These are phyloP conservation scores for Hermatobates lingyangjiaoensis DNA, from an alignment of 1,140 invertebrate genomes.

Conservation along the genomic window DNA sequence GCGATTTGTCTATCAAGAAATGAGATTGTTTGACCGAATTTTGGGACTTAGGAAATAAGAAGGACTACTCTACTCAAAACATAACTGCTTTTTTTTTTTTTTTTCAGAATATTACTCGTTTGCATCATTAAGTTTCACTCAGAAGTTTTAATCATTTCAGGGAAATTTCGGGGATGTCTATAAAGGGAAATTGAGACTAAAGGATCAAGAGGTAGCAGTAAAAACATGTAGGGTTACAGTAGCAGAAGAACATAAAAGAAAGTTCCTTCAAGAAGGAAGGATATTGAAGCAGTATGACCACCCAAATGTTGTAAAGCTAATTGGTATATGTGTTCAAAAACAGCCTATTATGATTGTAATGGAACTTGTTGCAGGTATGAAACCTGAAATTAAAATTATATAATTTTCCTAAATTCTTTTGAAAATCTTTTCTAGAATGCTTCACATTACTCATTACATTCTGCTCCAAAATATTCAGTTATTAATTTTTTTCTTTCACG, in stretches of 20 bases:
- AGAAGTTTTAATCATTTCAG: constrained; percentile 31
- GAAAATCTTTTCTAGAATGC: no score
- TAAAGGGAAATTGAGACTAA: constrained; percentile 65
- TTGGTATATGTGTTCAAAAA: constrained; percentile 93
- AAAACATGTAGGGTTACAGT: constrained; percentile 88
- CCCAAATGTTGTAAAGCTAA: constrained; percentile 88
- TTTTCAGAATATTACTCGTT: background rate
- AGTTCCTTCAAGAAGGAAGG: constrained; percentile 86
- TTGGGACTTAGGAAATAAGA: no score
- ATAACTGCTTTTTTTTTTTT: background rate
- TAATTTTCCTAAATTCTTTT: background rate
- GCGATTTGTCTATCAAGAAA: no score
- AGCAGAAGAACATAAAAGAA: constrained; percentile 88
- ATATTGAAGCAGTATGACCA: constrained; percentile 95
- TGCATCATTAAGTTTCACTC: background rate
- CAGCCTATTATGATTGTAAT: constrained; percentile 98
- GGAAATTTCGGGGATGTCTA: constrained; percentile 97
- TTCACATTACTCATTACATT: no score
- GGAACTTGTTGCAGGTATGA: constrained; percentile 79
- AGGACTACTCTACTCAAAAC: no score
- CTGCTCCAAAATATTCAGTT: no score
- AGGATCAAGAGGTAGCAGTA: constrained; percentile 73
- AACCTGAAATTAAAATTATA: no score
- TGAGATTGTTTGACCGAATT: no score
- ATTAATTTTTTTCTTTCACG: no score